These are phyloP conservation scores for Streptopelia turtur DNA, from an alignment of 2,797 vertebrate genomes.

Conservation along the genomic window DNA sequence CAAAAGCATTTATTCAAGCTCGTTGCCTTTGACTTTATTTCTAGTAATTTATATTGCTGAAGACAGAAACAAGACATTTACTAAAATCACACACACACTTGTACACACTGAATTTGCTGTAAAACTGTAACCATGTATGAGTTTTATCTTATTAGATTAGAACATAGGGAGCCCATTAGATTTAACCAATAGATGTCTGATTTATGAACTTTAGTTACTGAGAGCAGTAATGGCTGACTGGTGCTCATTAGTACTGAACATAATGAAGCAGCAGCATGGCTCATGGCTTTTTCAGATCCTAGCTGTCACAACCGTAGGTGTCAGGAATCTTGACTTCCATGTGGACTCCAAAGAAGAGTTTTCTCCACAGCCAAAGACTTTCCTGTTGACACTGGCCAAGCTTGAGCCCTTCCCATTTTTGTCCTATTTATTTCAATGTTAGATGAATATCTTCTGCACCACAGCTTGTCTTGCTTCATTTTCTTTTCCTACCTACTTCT, in stretches of 20 bases:
- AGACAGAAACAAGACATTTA: background rate
- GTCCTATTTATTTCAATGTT: background rate
- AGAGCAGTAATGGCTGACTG: background rate
- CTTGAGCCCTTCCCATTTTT: background rate
- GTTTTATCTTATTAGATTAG: background rate
- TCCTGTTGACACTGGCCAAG: background rate
- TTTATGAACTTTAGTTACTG: background rate
- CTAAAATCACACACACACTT: background rate
- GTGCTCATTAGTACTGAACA: background rate
- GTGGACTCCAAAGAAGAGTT: background rate
- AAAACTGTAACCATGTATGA: background rate
- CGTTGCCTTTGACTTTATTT: background rate
- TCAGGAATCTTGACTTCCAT: background rate
- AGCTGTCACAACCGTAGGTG: background rate
- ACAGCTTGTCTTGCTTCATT: background rate
- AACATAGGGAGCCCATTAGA: background rate
- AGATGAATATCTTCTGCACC: background rate
- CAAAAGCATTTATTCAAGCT: background rate
- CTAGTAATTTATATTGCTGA: background rate
- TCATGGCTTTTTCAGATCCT: background rate
- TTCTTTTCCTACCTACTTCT: background rate
- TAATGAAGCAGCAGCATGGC: background rate
- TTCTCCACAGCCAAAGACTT: background rate
- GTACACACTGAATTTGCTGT: background rate
- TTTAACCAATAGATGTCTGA: background rate